Evolutionary conservation across 2,888 invertebrate genomes (phyloP).

Genomic region (Apomyelois bistriatella): DNA sequence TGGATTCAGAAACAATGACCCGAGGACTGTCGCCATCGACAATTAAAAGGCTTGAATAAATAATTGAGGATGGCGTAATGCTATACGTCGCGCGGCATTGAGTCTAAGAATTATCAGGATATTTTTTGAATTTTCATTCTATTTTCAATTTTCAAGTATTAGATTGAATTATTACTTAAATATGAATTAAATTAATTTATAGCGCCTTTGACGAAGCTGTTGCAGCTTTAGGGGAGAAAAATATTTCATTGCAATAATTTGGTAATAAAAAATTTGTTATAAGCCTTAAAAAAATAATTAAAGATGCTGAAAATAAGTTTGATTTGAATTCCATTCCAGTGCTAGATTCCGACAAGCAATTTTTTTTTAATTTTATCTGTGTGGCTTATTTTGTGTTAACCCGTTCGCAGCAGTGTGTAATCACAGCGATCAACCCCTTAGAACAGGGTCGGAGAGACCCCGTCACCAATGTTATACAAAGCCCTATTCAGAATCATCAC

Average conservation of each 20-base stretch:
- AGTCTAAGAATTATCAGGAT: no score
- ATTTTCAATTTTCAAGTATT: background rate
- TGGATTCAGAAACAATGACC: slow-evolving; percentile 43
- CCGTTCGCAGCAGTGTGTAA: slow-evolving; percentile 37
- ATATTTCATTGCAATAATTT: background rate
- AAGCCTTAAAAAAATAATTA: no score
- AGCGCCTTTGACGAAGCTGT: no score
- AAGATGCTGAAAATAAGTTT: no score
- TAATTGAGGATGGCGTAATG: slow-evolving; percentile 44
- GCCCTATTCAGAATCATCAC: background rate
- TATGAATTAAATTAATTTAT: no score
- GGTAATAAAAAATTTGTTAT: no score
- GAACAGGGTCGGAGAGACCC: background rate
- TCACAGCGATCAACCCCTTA: slow-evolving; percentile 48
- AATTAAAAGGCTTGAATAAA: slow-evolving; percentile 58
- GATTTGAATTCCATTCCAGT: no score
- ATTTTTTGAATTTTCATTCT: no score
- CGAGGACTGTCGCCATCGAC: slow-evolving; percentile 32
- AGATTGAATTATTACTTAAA: background rate
- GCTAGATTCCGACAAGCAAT: no score
- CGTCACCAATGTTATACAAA: background rate
- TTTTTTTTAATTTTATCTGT: background rate
- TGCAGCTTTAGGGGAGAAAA: no score
- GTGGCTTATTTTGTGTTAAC: background rate
- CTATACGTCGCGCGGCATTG: slow-evolving; percentile 15